Conservation (phyloP, 2,797 vertebrate genomes). For the Aselliscus stoliczkanus region DNA sequence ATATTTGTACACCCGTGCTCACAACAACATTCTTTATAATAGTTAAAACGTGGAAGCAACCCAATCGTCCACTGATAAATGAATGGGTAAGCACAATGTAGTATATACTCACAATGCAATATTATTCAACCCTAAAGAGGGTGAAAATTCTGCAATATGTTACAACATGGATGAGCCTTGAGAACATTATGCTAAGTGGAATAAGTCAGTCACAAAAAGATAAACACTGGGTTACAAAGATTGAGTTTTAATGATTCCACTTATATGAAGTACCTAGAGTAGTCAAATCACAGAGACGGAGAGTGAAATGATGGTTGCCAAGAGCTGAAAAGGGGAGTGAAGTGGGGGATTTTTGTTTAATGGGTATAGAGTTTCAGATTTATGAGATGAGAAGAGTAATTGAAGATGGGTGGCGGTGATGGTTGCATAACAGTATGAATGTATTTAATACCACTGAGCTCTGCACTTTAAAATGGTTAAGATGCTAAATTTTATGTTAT, state of each 20-base stretch:
- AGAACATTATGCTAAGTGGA: not conserved
- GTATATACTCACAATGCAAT: not conserved
- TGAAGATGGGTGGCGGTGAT: not conserved
- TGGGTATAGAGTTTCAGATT: not conserved
- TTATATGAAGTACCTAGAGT: not conserved
- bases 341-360: not conserved
- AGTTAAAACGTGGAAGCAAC: not conserved
- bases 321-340: accelerated
- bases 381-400: not conserved
- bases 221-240: not conserved
- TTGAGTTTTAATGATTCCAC: not conserved
- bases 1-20: not conserved
- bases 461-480: not conserved
- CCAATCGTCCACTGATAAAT: not conserved
- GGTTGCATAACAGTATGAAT: not conserved
- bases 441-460: not conserved
- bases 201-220: not conserved
- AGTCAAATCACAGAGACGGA: not conserved
- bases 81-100: not conserved
- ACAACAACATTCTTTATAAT: not conserved
- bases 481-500: not conserved
- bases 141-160: not conserved
- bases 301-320: not conserved
- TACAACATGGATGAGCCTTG: not conserved
- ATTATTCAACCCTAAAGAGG: not conserved